These are phyloP conservation scores for Cryptophagus acutangulus DNA, from an alignment of 2,888 invertebrate genomes.

Conservation along the genomic window DNA sequence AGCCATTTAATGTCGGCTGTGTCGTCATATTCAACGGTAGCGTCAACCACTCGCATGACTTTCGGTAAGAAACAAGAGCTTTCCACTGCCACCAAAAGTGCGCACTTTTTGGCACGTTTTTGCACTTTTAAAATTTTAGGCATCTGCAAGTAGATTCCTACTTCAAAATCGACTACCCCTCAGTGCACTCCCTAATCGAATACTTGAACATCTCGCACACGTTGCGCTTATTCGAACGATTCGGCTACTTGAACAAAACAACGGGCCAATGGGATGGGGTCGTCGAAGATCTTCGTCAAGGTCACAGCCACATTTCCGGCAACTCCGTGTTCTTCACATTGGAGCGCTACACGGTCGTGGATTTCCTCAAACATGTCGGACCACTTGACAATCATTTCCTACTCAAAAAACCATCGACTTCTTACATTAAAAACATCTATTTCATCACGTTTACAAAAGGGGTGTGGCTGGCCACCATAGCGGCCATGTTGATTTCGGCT, in stretches of 20 bases:
- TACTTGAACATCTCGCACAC: conserved; percentile 26
- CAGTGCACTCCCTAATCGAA: conserved; percentile 19
- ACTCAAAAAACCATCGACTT: conserved; percentile 49
- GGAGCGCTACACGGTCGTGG: conserved; percentile 24
- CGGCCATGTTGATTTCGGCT: conserved; percentile 35
- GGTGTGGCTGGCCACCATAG: conserved; percentile 47
- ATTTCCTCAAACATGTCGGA: conserved; percentile 26
- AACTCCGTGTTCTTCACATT: conserved; percentile 22
- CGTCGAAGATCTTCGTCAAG: conserved; percentile 21
- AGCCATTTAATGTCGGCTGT: conserved; percentile 13
- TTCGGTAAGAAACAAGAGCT: conserved; percentile 17
- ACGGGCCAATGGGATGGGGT: conserved; percentile 27
- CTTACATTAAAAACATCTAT: conserved; percentile 50
- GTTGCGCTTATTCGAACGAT: conserved; percentile 18
- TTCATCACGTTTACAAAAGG: conserved; percentile 44
- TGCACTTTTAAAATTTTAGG: neutral
- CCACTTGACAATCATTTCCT: conserved; percentile 38
- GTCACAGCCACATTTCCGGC: conserved; percentile 23
- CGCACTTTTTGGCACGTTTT: too few relatives aligned
- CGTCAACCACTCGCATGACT: neutral
- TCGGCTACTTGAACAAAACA: conserved; percentile 28
- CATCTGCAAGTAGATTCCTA: conserved; percentile 20
- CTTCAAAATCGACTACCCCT: conserved; percentile 25
- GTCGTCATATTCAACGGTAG: neutral
- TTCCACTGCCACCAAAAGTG: too few relatives aligned